Percentiles rank a stretch among this genome's conserved stretches.
Evolutionary conservation across 35 echinoderm and acorn worm species (phyloP).

Genomic region (Lytechinus pictus): DNA sequence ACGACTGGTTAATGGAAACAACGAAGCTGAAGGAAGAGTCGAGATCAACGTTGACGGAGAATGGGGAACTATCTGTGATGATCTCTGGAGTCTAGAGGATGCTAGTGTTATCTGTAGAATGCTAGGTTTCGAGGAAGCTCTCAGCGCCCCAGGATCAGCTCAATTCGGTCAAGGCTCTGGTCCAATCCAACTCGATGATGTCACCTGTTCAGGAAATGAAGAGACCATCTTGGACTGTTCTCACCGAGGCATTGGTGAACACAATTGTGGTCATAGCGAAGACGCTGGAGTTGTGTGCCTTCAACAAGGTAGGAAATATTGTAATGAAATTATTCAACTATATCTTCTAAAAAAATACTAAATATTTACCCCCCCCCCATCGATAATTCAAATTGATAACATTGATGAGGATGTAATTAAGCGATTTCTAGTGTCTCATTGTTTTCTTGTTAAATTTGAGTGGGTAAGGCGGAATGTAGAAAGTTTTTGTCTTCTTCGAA

Average conservation of each 20-base stretch:
- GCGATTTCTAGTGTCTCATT: too few relatives aligned
- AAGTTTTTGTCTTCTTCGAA: too few relatives aligned
- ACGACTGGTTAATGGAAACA: neutral
- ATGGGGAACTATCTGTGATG: neutral
- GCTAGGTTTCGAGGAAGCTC: neutral
- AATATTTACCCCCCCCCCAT: too few relatives aligned
- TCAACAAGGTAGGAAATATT: neutral
- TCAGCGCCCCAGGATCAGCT: neutral
- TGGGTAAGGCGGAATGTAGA: too few relatives aligned
- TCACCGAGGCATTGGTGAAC: neutral
- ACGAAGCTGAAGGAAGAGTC: neutral
- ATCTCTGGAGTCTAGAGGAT: neutral
- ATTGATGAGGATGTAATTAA: too few relatives aligned
- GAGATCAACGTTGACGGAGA: neutral
- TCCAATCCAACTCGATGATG: neutral
- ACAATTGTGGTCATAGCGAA: neutral
- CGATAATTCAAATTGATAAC: too few relatives aligned
- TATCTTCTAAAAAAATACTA: too few relatives aligned
- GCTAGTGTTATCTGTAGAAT: neutral
- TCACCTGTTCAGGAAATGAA: neutral
- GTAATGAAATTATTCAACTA: too few relatives aligned
- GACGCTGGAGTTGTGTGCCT: neutral
- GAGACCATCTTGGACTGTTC: neutral
- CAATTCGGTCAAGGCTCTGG: neutral
- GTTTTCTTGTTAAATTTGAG: too few relatives aligned